phyloP scores from a whole-genome alignment of 1,140 invertebrate species.

The Plutomurus gul region DNA sequence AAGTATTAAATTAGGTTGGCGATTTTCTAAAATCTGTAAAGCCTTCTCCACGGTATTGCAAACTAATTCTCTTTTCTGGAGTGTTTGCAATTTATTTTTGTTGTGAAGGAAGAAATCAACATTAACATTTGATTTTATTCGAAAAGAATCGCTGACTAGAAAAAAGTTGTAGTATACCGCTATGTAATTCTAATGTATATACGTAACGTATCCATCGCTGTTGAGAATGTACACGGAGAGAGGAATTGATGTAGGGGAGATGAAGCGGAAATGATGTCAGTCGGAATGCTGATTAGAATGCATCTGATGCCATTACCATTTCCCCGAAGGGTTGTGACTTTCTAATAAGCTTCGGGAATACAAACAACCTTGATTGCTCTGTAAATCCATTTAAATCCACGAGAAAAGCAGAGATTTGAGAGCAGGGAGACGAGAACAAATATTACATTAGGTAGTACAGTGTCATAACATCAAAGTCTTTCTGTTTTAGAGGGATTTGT shows the following conservation, averaged over 20 bases:
- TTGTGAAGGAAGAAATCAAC: no score
- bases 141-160: no score
- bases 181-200: not conserved
- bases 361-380: constrained; percentile 51
- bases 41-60: no score
- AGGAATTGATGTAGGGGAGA: constrained; percentile 14
- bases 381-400: constrained; percentile 46
- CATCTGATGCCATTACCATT: constrained; percentile 44
- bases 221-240: not conserved
- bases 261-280: constrained; percentile 34
- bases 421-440: no score
- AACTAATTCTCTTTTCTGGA: no score
- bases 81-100: no score
- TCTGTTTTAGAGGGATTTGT: not conserved
- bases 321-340: constrained; percentile 44
- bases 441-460: not conserved
- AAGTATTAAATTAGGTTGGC: no score
- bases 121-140: no score
- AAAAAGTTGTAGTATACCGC: no score
- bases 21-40: no score
- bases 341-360: constrained; percentile 50
- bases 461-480: not conserved
- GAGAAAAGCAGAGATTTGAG: not conserved
- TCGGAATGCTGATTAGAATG: constrained; percentile 48
- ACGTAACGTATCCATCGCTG: no score